These are phyloP conservation scores for Nomia melanderi DNA, from an alignment of 1,140 invertebrate species.

Conservation along the genomic window DNA sequence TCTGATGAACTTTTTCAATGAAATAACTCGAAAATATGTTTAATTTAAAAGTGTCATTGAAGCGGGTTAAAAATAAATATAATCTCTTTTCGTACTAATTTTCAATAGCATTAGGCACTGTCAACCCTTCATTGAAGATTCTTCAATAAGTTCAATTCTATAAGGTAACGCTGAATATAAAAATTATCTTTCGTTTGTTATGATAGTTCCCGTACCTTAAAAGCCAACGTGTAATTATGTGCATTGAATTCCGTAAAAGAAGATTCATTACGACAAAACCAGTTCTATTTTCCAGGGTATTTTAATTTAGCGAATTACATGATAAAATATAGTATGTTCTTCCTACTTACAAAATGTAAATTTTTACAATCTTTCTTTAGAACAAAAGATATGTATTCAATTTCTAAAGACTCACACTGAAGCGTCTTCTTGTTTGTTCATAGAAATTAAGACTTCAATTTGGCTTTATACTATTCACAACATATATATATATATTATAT, in stretches of 20 bases:
- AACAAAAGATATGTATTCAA: constrained; percentile 60
- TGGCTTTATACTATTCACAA: constrained; percentile 47
- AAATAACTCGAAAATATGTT: background rate
- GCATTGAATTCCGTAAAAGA: constrained; percentile 55
- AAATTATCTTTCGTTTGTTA: constrained; percentile 38
- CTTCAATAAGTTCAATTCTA: constrained; percentile 50
- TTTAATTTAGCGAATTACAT: constrained; percentile 76
- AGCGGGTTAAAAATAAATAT: constrained; percentile 55
- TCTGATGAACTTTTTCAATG: background rate
- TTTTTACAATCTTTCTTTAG: constrained; percentile 59
- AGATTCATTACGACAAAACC: constrained; percentile 66
- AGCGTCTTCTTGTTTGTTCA: constrained; percentile 24
- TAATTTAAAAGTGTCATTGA: background rate
- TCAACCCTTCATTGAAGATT: constrained; percentile 66
- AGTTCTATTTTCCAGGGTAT: constrained; percentile 68
- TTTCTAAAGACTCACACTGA: constrained; percentile 23
- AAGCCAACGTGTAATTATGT: constrained; percentile 34
- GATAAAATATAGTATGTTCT: constrained; percentile 71
- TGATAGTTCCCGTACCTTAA: constrained; percentile 25
- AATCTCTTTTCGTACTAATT: constrained; percentile 32
- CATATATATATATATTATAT: no score
- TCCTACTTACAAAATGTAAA: constrained; percentile 53
- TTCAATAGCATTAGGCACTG: constrained; percentile 70
- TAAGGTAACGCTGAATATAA: constrained; percentile 34
- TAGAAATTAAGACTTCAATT: constrained; percentile 45